Conservation (phyloP, 2,888 invertebrate species). For the Pyrrhia umbra region DNA sequence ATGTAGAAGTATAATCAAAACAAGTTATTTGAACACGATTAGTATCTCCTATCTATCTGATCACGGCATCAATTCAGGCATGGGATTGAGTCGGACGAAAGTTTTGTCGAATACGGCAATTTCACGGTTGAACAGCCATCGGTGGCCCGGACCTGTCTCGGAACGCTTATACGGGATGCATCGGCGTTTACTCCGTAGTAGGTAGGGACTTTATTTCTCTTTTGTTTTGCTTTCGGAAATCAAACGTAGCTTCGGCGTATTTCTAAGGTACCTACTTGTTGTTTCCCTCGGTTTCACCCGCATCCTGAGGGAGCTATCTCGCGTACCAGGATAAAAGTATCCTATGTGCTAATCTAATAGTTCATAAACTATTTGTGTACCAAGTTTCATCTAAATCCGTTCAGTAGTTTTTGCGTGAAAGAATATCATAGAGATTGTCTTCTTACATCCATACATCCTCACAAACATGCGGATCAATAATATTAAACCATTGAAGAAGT, state of each 20-base stretch:
- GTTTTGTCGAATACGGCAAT: constrained; percentile 59
- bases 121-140: constrained; percentile 51
- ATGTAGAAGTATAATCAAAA: constrained; percentile 48
- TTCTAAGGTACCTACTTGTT: too few relatives aligned
- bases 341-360: too few relatives aligned
- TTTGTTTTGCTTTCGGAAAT: constrained; percentile 27
- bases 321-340: too few relatives aligned
- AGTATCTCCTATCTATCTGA: constrained; percentile 48
- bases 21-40: constrained; percentile 50
- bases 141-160: constrained; percentile 7
- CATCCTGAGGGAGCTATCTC: too few relatives aligned
- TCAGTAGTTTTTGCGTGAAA: too few relatives aligned
- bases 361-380: too few relatives aligned
- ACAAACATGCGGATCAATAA: too few relatives aligned
- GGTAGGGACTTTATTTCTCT: constrained; percentile 5
- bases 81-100: constrained; percentile 58
- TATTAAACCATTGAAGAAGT: too few relatives aligned
- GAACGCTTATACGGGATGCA: constrained; percentile 39
- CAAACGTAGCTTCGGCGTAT: background rate
- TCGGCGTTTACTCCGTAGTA: constrained; percentile 24
- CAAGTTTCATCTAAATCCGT: too few relatives aligned
- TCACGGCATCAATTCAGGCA: constrained; percentile 61
- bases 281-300: too few relatives aligned
- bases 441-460: too few relatives aligned
- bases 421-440: too few relatives aligned